Evolutionary conservation across 2,113 vertebrate species (phyloP), one percentile per base, ranked within the genome.

Genomic region (Stegostoma tigrinum): DNA sequence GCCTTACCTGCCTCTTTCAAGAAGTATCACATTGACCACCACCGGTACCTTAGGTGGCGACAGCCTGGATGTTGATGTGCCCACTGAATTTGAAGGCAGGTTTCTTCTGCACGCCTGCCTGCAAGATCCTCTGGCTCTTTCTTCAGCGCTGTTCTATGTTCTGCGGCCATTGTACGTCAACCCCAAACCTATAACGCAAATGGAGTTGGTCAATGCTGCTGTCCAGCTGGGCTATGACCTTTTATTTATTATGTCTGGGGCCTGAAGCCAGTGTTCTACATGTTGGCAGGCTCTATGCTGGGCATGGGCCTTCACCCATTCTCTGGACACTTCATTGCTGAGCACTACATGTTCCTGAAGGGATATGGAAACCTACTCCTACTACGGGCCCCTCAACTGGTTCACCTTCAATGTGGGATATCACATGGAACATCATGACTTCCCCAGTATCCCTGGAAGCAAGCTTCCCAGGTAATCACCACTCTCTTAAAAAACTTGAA

Each of bases 321-420:
- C 85, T 91, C 96, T 0, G 96, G 96, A 0, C 96, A 96, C 67
- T 96, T 96, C 66, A 96, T 96, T 0, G 96, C 96, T 0, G 96
- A 96, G 21, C 96, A 96, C 38, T 96, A 96, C 95, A 96, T 95
- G 96, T 96, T 75, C 14, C 17, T 80, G 72, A 94, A 91, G 86
- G 96, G 96, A 7, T 64, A 96, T 0, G 96, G 96, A 96, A 48
- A 96, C 96, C 34, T 94, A 95, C 70, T 96, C 96, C 61, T 96
- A 96, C 45, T 96, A 96, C 0, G 96, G 96, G 1, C 80, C 95
- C 24, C 64, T 96, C 61, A 96, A 96, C 96, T 96, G 83, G 95
- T n/a, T 96, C 12, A 96, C 96, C 85, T 96, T 96, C 95, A 96
- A 96, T 1, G 96, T 96, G 96, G 96, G 96, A 10, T 96, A 96